Base-by-base conservation (phyloP, 2,797 vertebrate genomes). In the Alosa sapidissima region DNA sequence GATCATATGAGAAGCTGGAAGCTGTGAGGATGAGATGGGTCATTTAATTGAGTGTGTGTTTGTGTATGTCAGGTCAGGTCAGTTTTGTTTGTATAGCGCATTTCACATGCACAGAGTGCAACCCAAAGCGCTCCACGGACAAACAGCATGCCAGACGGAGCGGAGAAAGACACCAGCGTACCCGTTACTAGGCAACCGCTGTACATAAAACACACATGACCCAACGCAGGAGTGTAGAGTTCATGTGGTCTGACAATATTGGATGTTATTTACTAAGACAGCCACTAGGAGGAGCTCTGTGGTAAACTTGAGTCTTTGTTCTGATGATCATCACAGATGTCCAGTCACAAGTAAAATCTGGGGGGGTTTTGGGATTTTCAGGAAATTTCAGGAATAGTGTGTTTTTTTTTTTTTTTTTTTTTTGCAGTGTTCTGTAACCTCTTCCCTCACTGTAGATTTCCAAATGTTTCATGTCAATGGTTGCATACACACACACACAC, bases 251-350 rank as follows among this genome's bases (percentile, higher is more conserved):
- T 5, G 5, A 14, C 33, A 13, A 68, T 0, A 7, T 9, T 55
- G 28, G 3, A n/a, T 89, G 87, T 52, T 81, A 58, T 89, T 83
- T 13, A 3, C 36, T 14, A 75, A 13, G 16, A n/a, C 65, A 62
- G 4, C 91, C 93, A 91, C 91, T 55, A 87, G 88, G 81, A 0
- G 90, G 82, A 75, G 33, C 19, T 19, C 41, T 87, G 24, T 68
- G 28, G 28, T 68, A 68, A 78, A 19, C 16, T 19, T 72, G 28
- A 11, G 68, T 41, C 41, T 19, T 45, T 45, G 13, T 72, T 72
- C 36, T 16, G 36, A 41, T 45, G 72, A 19, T 7, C 1, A 45
- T 19, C 68, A 41, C 68, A 36, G 33, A 36, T 36, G 68, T 14
- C 11, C 33, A 45, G 33, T 60, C 21, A 60, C 28, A 41, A 75